Evolutionary conservation across 1,140 invertebrate genomes (phyloP), one percentile per base, ranked within the genome.

Genomic region (Trichoplusia ni): DNA sequence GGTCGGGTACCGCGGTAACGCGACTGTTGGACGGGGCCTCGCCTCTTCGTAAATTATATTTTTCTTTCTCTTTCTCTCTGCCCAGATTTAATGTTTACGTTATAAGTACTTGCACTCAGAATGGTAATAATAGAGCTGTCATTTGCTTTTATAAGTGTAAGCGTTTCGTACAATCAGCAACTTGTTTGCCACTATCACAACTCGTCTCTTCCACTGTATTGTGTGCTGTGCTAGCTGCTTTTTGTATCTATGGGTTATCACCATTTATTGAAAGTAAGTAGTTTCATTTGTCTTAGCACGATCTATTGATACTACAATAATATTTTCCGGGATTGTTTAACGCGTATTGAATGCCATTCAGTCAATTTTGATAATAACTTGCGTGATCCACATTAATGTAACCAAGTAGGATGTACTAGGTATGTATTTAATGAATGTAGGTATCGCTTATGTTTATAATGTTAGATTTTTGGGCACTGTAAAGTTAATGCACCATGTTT

Each of bases 151-250:
- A 86, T 90, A 89, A 86, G 75, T 86, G 86, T 90, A 87, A 90
- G 83, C 84, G 83, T 86, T 85, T 83, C 81, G 82, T 87, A 86
- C 73, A 80, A 85, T 87, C 79, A 86, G 84, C 86, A 82, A 90
- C 75, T 81, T 83, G 83, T 88, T 87, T 89, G 86, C 80, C 82
- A 90, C 84, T 84, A 82, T 90, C 88, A 89, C 86, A 81, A 87
- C 74, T 89, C 85, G 88, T 88, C 80, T 88, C 77, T 89, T 88
- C 88, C 88, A 90, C 86, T 89, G 81, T 90, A 83, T 78, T 86
- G 88, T 90, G 88, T 90, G 86, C 86, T 90, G 84, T 89, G 88
- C 85, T 90, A 90, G 88, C 88, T 90, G 88, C 88, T 90, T 90
- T 87, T 90, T 90, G 88, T 90, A 88, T 86, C 85, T 89, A 90